Evolutionary conservation across 2,113 vertebrate species (phyloP).

Genomic region (Aythya baeri): DNA sequence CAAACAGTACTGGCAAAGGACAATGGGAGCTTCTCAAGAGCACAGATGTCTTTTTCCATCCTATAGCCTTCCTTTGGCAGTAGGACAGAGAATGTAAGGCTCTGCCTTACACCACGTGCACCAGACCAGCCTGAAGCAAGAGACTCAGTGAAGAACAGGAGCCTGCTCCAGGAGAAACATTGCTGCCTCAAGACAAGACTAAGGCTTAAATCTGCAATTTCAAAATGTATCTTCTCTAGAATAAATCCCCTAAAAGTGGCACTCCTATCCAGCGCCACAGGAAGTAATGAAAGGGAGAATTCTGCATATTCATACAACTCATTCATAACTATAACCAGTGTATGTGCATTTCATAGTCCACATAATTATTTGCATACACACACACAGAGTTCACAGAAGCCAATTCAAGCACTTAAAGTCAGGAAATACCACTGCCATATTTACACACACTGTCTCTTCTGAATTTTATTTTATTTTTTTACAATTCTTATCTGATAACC

Average conservation of each 20-base stretch:
- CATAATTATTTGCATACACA: neutral
- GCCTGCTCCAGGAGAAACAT: neutral
- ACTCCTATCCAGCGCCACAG: neutral
- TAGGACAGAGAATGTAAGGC: neutral
- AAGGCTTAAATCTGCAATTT: neutral
- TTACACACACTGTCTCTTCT: neutral
- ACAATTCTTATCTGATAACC: neutral
- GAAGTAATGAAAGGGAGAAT: neutral
- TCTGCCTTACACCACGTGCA: neutral
- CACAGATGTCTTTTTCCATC: neutral
- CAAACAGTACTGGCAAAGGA: neutral
- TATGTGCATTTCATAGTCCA: neutral
- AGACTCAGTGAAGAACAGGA: neutral
- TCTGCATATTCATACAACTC: neutral
- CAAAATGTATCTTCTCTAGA: neutral
- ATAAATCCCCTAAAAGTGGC: neutral
- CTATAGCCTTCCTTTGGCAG: neutral
- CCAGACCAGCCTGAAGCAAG: neutral
- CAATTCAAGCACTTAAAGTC: neutral
- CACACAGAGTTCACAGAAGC: neutral
- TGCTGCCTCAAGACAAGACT: neutral
- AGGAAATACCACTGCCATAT: neutral
- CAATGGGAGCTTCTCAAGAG: neutral
- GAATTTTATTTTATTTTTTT: accelerated
- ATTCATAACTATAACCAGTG: neutral